phyloP scores from a whole-genome alignment of 2,888 invertebrate genomes.

The Rhagium mordax region DNA sequence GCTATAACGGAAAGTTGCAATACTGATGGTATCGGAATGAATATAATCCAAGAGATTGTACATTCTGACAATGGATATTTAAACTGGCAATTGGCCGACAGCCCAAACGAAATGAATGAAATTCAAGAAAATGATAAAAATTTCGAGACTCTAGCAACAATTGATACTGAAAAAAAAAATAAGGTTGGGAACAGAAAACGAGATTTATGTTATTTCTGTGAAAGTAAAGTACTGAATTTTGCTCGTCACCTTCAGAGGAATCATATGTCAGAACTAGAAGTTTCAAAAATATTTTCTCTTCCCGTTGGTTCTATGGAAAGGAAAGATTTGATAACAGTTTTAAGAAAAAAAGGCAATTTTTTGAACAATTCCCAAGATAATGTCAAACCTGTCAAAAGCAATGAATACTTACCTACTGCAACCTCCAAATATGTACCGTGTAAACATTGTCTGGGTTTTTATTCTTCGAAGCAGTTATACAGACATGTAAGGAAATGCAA shows the following conservation, averaged over 20 bases:
- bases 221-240: constrained; percentile 35
- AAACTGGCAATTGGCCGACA: too few species aligned
- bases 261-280: constrained; percentile 34
- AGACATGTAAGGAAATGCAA: constrained; percentile 37
- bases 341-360: constrained; percentile 36
- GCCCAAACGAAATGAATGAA: too few species aligned
- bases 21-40: too few species aligned
- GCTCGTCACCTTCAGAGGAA: constrained; percentile 33
- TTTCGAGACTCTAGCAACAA: too few species aligned
- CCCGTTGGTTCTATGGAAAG: constrained; percentile 24
- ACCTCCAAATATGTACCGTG: constrained; percentile 33
- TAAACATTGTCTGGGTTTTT: constrained; percentile 38
- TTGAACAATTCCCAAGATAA: neutral
- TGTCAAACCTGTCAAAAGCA: constrained; percentile 25
- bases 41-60: too few species aligned
- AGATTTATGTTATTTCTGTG: constrained; percentile 36
- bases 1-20: too few species aligned
- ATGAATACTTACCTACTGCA: neutral
- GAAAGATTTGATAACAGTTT: constrained; percentile 19
- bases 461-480: constrained; percentile 39
- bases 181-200: too few species aligned
- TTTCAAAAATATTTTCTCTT: constrained; percentile 27
- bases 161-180: too few species aligned
- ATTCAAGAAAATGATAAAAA: too few species aligned
- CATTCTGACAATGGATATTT: too few species aligned